phyloP scores from a whole-genome alignment of 2,888 invertebrate genomes.

The Pocota personata region DNA sequence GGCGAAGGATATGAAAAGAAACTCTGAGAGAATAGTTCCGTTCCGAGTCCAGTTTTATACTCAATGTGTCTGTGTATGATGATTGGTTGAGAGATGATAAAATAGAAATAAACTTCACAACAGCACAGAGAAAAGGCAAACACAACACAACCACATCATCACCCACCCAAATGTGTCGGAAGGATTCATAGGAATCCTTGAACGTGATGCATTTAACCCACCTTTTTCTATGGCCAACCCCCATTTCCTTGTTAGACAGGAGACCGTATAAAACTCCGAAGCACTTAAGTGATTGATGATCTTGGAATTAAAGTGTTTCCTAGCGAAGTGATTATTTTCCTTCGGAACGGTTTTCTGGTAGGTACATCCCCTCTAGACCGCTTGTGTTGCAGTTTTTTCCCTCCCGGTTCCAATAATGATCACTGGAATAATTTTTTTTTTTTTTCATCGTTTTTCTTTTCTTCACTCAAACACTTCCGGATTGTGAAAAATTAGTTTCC shows the following conservation, averaged over 20 bases:
- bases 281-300: constrained; percentile 73
- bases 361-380: constrained; percentile 17
- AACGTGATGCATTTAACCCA: constrained; percentile 61
- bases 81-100: constrained; percentile 24
- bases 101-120: not conserved
- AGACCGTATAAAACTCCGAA: constrained; percentile 42
- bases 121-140: constrained; percentile 15
- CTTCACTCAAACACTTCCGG: constrained; percentile 47
- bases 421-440: constrained; percentile 31
- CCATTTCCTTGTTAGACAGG: constrained; percentile 27
- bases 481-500: constrained; percentile 67
- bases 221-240: not conserved
- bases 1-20: constrained; percentile 48
- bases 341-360: constrained; percentile 40
- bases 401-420: constrained; percentile 45
- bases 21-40: constrained; percentile 38
- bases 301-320: constrained; percentile 71
- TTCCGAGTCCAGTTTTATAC: constrained; percentile 45
- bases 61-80: constrained; percentile 13
- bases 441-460: constrained; percentile 23
- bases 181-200: constrained; percentile 37
- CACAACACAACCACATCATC: constrained; percentile 27
- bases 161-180: constrained; percentile 36
- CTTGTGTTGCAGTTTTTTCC: constrained; percentile 34
- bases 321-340: constrained; percentile 68